Evolutionary conservation across 2,888 invertebrate genomes (phyloP), one percentile per base, ranked within the genome.

Genomic region (Pammene fasciana): DNA sequence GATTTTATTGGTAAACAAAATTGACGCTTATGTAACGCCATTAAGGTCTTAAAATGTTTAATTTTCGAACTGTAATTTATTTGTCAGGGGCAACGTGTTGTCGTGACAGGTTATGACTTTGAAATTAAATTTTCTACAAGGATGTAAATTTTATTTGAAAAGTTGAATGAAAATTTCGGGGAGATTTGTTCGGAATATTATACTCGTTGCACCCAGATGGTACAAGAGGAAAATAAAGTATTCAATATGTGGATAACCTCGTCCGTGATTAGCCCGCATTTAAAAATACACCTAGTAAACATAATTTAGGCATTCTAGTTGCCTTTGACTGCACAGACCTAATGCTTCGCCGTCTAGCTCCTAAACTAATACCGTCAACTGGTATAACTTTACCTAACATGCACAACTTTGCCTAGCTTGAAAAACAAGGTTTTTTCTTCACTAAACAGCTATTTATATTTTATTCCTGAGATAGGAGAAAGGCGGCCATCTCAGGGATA

Each of bases 91-190:
- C 36, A 34, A 9, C 67, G 62, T 57, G 18, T 45, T 68, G 56
- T 43, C 36, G 9, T 57, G 68, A 57, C 68, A 68, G 50, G 43
- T 57, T n/a, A 64, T 64, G 52, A 65, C n/a, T 50, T 70, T 43
- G 57, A 52, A 67, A 14, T 59, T 41, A n/a, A 41, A 59, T 52
- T 67, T 59, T 48, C 36, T 38, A 61, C 48, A 50, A 50, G 48
- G 38, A 61, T 38, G 50, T 50, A 48, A 61, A 61, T 61, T 16
- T 56, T 38, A 48, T 55, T 65, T 38, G 55, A 13, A 34, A 16
- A 61, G 10, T 61, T 61, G 13, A 16, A 48, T 11, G 11, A 4
- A 26, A 26, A 5, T 36, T 50, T 36, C 10, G 16, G 48, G 36
- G 16, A 13, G 13, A 3, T 11, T 60, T 60, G 13, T 34, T 14